A percentile compares a stretch with the other conserved stretches of the same genome.
Conservation (phyloP, 2,888 invertebrate species). For the Blomia tropicalis region DNA sequence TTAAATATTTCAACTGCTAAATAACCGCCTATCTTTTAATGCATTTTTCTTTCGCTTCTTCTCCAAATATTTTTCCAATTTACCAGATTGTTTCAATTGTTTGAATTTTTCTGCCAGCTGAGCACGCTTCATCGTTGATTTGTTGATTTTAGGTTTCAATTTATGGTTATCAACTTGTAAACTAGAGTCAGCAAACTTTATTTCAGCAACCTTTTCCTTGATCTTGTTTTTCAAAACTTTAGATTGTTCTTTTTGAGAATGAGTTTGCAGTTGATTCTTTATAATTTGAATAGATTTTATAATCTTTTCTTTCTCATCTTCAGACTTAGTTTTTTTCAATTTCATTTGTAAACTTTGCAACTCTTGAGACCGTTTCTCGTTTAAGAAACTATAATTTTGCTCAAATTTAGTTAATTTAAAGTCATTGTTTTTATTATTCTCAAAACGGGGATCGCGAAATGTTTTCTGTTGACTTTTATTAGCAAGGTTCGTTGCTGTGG, state of each 20-base stretch:
- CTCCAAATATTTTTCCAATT: conserved; percentile 34
- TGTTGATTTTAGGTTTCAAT: background rate
- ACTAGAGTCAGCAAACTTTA: background rate
- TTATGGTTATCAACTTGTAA: background rate
- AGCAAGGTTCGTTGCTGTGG: background rate
- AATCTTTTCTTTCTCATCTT: background rate
- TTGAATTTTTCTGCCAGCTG: conserved; percentile 35
- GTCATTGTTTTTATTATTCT: conserved; percentile 61
- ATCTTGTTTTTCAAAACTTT: conserved; percentile 1
- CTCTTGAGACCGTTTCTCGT: conserved; percentile 54
- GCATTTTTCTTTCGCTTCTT: conserved; percentile 35
- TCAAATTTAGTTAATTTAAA: conserved; percentile 58
- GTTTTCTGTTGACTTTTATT: conserved; percentile 12
- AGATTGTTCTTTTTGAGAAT: background rate
- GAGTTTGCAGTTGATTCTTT: background rate
- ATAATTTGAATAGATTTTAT: background rate
- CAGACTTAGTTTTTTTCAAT: conserved; percentile 9
- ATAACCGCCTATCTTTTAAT: conserved; percentile 34
- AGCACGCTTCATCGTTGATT: conserved; percentile 31
- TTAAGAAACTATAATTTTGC: conserved; percentile 58
- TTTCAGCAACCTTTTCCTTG: background rate
- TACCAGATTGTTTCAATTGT: conserved; percentile 35
- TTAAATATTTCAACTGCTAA: too few relatives aligned
- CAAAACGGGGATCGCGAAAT: conserved; percentile 66
- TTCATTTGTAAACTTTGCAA: background rate